Base-by-base conservation (phyloP, 2,113 vertebrate genomes). In the Synchiropus splendidus region DNA sequence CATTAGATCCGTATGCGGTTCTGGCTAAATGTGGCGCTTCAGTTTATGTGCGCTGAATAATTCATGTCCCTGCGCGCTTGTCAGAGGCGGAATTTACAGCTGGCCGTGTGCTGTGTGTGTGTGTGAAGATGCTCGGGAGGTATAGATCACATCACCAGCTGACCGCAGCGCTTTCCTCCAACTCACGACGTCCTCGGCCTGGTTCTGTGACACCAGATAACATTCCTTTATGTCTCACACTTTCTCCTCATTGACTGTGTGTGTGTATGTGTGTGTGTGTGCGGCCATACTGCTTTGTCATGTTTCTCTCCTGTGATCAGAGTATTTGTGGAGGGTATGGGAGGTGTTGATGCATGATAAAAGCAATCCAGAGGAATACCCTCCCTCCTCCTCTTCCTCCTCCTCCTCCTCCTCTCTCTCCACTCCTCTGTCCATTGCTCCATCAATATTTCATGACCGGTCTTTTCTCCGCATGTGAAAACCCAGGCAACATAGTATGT, bases 21-120 rank as follows among this genome's bases (percentile, higher is more conserved):
- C 27, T 36, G 39, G 33, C 17, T 14, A 9, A 54, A 54, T 46
- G 39, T 36, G 41, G 43, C 57, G 54, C 68, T 63, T 64, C 71
- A 62, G 72, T 80, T 74, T 79, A 72, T 76, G 73, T 63, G 62
- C 52, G 40, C 65, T 80, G 74, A 84, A 86, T 84, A 78, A 82
- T 86, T 82, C 64, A 84, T 83, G 67, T 54, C 44, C 43, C 65
- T 56, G 58, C 61, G 42, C 46, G 64, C 61, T 59, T 74, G 72
- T 77, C 65, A 74, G 65, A 59, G 68, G 64, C 57, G 62, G 61
- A 67, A 64, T 79, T 72, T 45, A 70, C 62, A 67, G 61, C 76
- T 69, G 58, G 64, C 15, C 46, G 68, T 61, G 59, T 61, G 64
- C 39, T 59, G 58, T 58, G 58, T 54, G 27, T 50, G 48, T 37